Conservation (phyloP, 2,797 vertebrate species). For the Eurystomus glaucurus region DNA sequence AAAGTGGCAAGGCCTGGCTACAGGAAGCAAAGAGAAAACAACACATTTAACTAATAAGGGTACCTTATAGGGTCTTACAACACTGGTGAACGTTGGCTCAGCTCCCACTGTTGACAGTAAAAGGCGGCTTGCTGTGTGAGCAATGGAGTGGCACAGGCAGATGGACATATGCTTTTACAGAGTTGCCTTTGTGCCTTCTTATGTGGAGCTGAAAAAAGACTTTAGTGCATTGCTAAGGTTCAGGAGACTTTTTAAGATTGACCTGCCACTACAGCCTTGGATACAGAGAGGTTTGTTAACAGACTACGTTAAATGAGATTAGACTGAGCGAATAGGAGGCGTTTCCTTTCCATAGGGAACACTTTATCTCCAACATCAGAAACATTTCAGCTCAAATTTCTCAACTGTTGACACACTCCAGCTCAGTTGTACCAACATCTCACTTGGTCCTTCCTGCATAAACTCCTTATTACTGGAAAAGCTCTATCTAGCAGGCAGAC, state of each 20-base stretch:
- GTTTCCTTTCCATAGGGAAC: neutral
- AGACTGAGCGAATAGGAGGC: neutral
- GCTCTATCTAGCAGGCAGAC: neutral
- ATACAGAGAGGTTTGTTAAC: neutral
- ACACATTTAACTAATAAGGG: neutral
- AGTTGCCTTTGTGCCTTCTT: neutral
- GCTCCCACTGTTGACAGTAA: neutral
- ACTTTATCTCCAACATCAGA: rapidly evolving
- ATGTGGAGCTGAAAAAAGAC: neutral
- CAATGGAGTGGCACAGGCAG: neutral
- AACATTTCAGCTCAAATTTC: neutral
- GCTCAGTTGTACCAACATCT: neutral
- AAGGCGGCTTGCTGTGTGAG: neutral
- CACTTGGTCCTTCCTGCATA: neutral
- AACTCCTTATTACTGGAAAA: neutral
- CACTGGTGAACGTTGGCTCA: neutral
- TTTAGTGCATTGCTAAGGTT: neutral
- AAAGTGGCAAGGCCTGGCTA: rapidly evolving
- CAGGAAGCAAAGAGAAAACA: neutral
- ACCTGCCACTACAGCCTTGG: neutral
- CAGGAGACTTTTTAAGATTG: neutral
- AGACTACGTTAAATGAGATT: neutral
- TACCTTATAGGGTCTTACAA: neutral
- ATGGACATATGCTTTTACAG: rapidly evolving
- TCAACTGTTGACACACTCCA: neutral